Evolutionary conservation across 2,888 invertebrate genomes (phyloP).

Genomic region (Lasius fuliginosus): DNA sequence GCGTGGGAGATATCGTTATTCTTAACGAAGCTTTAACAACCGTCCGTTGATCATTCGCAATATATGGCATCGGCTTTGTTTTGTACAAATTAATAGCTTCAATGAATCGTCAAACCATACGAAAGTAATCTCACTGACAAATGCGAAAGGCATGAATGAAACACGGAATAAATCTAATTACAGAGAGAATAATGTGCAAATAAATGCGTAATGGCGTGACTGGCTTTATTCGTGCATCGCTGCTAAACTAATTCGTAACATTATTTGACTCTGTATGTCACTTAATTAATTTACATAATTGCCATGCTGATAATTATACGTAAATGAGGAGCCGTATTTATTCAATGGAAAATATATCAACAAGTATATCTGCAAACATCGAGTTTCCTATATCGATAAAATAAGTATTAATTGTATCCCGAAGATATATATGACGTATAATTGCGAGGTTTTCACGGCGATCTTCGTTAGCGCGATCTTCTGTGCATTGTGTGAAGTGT

Average conservation of each 20-base stretch:
- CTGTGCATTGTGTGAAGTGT: constrained; percentile 22
- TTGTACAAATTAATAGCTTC: background rate
- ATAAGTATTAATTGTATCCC: background rate
- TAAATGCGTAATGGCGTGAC: constrained; percentile 1
- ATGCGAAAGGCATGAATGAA: background rate
- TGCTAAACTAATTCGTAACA: constrained; percentile 17
- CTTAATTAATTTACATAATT: constrained; percentile 28
- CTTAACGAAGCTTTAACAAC: constrained; percentile 11
- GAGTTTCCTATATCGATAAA: background rate
- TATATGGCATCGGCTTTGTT: background rate
- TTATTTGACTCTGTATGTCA: background rate
- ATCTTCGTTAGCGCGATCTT: constrained; percentile 23
- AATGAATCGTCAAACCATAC: background rate
- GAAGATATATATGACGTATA: background rate
- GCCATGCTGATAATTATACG: constrained; percentile 1
- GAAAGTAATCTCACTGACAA: constrained; percentile 16
- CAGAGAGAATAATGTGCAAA: constrained; percentile 24
- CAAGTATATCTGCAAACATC: background rate
- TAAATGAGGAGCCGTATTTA: background rate
- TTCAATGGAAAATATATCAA: background rate
- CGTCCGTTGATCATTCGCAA: background rate
- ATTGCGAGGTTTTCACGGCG: background rate
- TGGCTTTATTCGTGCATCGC: background rate
- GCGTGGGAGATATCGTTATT: constrained; percentile 28
- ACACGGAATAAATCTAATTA: constrained; percentile 5